phyloP scores from a whole-genome alignment of 2,797 vertebrate species.

The Chelonia mydas region DNA sequence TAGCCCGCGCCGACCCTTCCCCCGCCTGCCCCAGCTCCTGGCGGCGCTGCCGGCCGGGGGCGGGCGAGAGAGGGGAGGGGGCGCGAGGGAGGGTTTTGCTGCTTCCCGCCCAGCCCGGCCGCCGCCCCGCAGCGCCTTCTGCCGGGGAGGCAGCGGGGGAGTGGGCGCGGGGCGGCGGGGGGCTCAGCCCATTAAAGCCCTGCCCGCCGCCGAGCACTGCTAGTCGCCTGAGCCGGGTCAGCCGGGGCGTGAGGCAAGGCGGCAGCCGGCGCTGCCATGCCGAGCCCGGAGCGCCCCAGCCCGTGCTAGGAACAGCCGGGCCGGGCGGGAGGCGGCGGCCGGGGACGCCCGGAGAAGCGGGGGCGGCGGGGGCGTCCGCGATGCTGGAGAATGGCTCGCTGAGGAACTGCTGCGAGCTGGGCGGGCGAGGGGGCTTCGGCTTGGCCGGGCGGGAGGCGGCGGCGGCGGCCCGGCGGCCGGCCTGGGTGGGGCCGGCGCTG shows the following conservation, averaged over 20 bases:
- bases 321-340: fast-evolving
- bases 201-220: not conserved
- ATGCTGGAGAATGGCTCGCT: constrained; percentile 84
- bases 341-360: fast-evolving
- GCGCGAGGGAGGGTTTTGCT: not conserved
- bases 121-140: not conserved
- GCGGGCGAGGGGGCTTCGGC: constrained; percentile 40
- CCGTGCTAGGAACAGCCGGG: not conserved
- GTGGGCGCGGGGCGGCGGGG: not conserved
- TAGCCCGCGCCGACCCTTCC: not conserved
- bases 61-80: not conserved
- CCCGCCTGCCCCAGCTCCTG: not conserved
- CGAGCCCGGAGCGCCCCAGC: not conserved
- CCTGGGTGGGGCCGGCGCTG: constrained; percentile 84
- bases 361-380: not conserved
- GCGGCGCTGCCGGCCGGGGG: not conserved
- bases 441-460: not conserved
- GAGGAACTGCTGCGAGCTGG: constrained; percentile 81
- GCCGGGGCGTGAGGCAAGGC: not conserved
- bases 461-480: constrained; percentile 49
- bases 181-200: constrained; percentile 22
- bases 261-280: not conserved
- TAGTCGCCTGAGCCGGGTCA: not conserved
- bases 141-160: not conserved
- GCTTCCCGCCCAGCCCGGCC: not conserved